Percentiles rank a stretch among this genome's conserved stretches.
phyloP scores from a whole-genome alignment of 2,888 invertebrate genomes.

The Platycheirus rosarum region DNA sequence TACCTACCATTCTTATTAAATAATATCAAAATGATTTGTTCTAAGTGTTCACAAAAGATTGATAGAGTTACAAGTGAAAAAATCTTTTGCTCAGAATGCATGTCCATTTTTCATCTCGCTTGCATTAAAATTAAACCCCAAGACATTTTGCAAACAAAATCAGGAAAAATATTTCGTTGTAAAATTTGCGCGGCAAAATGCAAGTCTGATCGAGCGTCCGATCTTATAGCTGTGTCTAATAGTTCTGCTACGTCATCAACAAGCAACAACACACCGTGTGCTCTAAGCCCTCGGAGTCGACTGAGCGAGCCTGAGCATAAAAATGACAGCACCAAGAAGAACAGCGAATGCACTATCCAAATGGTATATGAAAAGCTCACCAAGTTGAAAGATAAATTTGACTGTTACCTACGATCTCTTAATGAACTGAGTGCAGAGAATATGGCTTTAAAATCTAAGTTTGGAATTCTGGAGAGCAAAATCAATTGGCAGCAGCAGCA shows the following conservation, averaged over 20 bases:
- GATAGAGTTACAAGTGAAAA: neutral
- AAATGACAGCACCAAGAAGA: neutral
- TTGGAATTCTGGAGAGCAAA: slow-evolving; percentile 11
- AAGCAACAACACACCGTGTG: neutral
- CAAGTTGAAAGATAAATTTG: slow-evolving; percentile 5
- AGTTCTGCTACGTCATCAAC: too few species aligned
- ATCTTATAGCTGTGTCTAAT: too few species aligned
- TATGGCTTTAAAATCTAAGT: slow-evolving; percentile 3
- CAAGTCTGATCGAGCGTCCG: neutral
- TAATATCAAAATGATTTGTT: neutral
- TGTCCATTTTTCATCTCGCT: too few species aligned
- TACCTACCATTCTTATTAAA: neutral
- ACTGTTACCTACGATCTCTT: slow-evolving; percentile 7
- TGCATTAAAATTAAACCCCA: too few species aligned
- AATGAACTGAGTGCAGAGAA: slow-evolving; percentile 16
- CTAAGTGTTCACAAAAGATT: neutral
- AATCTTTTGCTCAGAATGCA: neutral
- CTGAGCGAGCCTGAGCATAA: neutral
- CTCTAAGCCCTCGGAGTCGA: neutral
- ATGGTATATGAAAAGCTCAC: slow-evolving; percentile 17
- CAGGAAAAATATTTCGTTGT: too few species aligned
- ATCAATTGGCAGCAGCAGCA: too few species aligned
- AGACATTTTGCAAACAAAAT: too few species aligned
- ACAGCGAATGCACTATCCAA: slow-evolving; percentile 4
- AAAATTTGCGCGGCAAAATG: neutral